Percentiles rank a stretch among this genome's conserved stretches.
These are phyloP conservation scores for Trematomus loennbergii DNA, from an alignment of 2,113 vertebrate genomes.

Conservation along the genomic window DNA sequence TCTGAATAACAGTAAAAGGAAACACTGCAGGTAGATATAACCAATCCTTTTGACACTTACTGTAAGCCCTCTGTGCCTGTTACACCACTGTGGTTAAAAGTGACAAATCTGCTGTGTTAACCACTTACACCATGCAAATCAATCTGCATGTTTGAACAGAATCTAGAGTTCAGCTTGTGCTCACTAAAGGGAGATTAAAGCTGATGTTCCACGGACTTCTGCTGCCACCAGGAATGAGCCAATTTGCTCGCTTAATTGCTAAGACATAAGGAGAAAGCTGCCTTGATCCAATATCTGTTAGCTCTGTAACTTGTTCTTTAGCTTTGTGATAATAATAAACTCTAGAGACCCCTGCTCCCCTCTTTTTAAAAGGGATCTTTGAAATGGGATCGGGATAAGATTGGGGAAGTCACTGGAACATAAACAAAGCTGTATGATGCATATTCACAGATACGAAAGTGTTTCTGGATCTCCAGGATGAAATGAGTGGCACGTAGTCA, in stretches of 20 bases:
- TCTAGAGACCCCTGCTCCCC: background rate
- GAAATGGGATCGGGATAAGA: constrained; percentile 41
- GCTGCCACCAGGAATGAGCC: constrained; percentile 24
- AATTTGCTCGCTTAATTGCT: constrained; percentile 14
- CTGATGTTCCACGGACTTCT: constrained; percentile 11
- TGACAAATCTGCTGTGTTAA: constrained; percentile 16
- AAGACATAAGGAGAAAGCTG: constrained; percentile 21
- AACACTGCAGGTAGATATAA: background rate
- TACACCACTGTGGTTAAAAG: constrained; percentile 1
- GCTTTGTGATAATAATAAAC: constrained; percentile 22
- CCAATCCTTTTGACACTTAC: background rate
- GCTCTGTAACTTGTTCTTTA: constrained; percentile 10
- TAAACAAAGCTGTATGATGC: constrained; percentile 39
- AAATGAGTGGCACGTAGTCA: constrained; percentile 29
- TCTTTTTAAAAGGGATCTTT: constrained; percentile 15
- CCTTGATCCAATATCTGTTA: constrained; percentile 23
- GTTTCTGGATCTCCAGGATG: constrained; percentile 26
- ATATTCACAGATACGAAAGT: constrained; percentile 46
- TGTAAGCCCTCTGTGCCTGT: background rate
- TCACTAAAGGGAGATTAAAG: constrained; percentile 31
- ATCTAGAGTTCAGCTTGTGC: constrained; percentile 22
- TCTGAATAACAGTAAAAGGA: constrained; percentile 6
- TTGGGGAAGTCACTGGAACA: constrained; percentile 30
- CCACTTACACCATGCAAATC: constrained; percentile 24
- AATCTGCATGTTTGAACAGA: constrained; percentile 32